Percentiles rank a stretch among this genome's conserved stretches.
Conservation (phyloP, 2,888 invertebrate genomes). For the Venusia cambrica region DNA sequence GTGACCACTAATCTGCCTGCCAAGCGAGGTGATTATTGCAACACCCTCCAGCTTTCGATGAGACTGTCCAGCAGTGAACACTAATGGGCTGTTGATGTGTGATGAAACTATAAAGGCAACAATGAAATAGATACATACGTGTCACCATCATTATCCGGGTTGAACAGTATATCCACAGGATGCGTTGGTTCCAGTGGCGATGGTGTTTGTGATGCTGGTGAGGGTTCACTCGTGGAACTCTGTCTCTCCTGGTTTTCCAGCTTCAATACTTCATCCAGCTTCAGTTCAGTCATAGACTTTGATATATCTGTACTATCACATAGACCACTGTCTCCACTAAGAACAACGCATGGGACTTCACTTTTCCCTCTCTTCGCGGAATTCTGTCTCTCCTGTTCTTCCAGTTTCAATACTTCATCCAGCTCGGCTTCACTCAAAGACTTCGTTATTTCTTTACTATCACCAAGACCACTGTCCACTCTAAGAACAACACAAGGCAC, state of each 20-base stretch:
- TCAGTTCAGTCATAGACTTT: constrained; percentile 82
- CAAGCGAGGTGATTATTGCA: too few species aligned
- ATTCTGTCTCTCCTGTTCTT: too few species aligned
- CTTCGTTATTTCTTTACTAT: constrained; percentile 82
- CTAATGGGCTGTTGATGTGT: constrained; percentile 2
- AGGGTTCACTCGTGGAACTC: too few species aligned
- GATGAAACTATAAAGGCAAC: too few species aligned
- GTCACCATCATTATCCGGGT: constrained; percentile 92
- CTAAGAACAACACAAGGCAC: constrained; percentile 43
- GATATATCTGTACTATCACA: constrained; percentile 74
- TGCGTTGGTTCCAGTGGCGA: too few species aligned
- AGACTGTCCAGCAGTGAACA: too few species aligned
- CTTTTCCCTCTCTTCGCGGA: constrained; percentile 30
- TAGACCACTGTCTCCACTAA: constrained; percentile 47
- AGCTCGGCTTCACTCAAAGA: constrained; percentile 79
- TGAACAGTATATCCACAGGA: constrained; percentile 86
- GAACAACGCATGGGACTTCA: constrained; percentile 44
- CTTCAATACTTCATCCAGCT: constrained; percentile 33
- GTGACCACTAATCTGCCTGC: too few species aligned
- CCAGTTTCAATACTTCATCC: too few species aligned
- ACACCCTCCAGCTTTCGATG: too few species aligned
- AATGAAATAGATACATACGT: constrained; percentile 84
- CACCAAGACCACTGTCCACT: constrained; percentile 82
- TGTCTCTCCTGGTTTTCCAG: too few species aligned
- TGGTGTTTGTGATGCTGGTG: too few species aligned